Conservation (phyloP, 2,888 invertebrate species). For the Parnassius smintheus region DNA sequence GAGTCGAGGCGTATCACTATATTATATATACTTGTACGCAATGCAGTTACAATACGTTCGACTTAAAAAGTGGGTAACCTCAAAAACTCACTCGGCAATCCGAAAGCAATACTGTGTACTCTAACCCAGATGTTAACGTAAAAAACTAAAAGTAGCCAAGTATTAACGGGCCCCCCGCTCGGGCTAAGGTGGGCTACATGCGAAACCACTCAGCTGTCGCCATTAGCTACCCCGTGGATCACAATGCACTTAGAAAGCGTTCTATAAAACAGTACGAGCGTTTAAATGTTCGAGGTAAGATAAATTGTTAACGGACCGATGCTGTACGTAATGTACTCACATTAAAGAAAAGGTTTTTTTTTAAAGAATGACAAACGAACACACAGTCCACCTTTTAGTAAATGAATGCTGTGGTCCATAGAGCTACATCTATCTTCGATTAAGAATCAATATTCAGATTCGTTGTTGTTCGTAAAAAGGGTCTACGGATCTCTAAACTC, state of each 20-base stretch:
- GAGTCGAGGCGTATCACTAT: not conserved
- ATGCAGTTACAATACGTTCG: not conserved
- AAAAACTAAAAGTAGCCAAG: constrained; percentile 63
- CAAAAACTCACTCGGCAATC: not conserved
- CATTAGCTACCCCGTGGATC: constrained; percentile 49
- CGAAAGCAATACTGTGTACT: constrained; percentile 59
- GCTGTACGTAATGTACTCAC: too few relatives aligned
- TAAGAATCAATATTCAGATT: too few relatives aligned
- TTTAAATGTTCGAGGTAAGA: constrained; percentile 11
- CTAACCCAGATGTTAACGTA: constrained; percentile 42
- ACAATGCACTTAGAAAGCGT: constrained; percentile 29
- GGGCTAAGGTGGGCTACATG: constrained; percentile 64
- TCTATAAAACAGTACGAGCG: constrained; percentile 16
- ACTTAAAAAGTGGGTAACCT: too few relatives aligned
- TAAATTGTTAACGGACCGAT: constrained; percentile 7
- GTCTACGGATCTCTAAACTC: too few relatives aligned
- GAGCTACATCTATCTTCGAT: too few relatives aligned
- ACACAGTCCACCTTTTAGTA: too few relatives aligned
- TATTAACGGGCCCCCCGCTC: constrained; percentile 51
- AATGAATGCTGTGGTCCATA: too few relatives aligned
- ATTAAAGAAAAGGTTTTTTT: too few relatives aligned
- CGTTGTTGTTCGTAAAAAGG: too few relatives aligned
- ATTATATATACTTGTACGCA: not conserved
- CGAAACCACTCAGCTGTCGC: constrained; percentile 67
- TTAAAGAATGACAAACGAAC: too few relatives aligned